Conservation (phyloP, 2,797 vertebrate genomes). For the Paratrypauchen microcephalus region DNA sequence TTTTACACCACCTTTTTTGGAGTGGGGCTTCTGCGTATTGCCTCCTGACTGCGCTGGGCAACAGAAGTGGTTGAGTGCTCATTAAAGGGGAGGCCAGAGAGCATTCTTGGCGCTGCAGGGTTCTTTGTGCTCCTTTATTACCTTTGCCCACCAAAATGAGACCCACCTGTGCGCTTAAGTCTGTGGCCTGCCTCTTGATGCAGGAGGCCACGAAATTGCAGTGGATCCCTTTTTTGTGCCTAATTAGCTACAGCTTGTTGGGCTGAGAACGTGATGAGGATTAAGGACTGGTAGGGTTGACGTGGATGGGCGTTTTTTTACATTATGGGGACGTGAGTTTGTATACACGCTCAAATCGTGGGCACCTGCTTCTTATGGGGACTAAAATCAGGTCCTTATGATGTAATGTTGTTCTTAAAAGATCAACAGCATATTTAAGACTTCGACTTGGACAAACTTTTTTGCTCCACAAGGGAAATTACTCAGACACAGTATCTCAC, state of each 20-base stretch:
- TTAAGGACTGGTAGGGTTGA: background rate
- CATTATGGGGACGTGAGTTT: background rate
- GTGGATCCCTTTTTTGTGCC: slow-evolving; percentile 49
- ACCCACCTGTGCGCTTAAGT: slow-evolving; percentile 65
- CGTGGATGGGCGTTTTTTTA: background rate
- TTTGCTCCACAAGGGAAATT: no score
- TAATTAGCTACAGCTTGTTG: slow-evolving; percentile 75
- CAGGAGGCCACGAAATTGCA: slow-evolving; percentile 64
- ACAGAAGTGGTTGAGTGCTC: slow-evolving; percentile 63
- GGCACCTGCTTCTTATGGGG: background rate
- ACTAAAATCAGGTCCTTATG: background rate
- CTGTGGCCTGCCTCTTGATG: slow-evolving; percentile 43
- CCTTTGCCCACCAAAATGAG: slow-evolving; percentile 68
- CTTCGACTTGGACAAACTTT: no score
- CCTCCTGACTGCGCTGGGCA: slow-evolving; percentile 28
- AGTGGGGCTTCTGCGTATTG: background rate
- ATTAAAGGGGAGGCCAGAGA: slow-evolving; percentile 69
- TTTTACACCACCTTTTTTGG: background rate
- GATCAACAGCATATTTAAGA: background rate
- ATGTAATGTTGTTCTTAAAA: background rate
- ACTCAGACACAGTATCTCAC: no score
- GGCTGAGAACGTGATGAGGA: slow-evolving; percentile 47
- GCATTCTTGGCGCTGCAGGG: slow-evolving; percentile 69
- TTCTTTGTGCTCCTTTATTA: slow-evolving; percentile 77
- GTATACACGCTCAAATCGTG: background rate